phyloP scores from a whole-genome alignment of 2,888 invertebrate species.

The Aleiodes leptofemur region DNA sequence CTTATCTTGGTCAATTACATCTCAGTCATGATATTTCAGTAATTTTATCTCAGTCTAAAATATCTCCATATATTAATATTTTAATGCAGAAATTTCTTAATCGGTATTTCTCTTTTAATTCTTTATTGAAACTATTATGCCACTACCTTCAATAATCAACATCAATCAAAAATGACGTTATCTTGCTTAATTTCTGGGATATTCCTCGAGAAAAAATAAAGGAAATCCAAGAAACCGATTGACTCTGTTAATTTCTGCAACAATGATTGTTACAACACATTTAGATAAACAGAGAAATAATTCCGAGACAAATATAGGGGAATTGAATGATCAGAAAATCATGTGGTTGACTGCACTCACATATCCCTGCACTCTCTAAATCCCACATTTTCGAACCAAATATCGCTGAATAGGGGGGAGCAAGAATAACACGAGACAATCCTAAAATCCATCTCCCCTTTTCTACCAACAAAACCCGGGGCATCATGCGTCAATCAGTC shows the following conservation, averaged over 20 bases:
- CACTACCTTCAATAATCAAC: too few species aligned
- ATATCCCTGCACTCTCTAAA: constrained; percentile 54
- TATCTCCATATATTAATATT: too few species aligned
- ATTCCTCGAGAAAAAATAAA: neutral
- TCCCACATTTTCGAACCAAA: constrained; percentile 46
- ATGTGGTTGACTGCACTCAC: constrained; percentile 39
- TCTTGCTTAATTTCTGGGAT: too few species aligned
- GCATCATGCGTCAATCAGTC: constrained; percentile 67
- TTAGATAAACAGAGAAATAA: neutral
- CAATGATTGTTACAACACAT: neutral
- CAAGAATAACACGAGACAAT: constrained; percentile 32
- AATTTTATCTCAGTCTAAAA: too few species aligned
- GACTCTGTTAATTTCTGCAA: too few species aligned
- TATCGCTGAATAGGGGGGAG: constrained; percentile 36
- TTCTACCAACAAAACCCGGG: constrained; percentile 37
- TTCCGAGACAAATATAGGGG: constrained; percentile 20
- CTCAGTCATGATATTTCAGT: too few species aligned
- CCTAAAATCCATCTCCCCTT: constrained; percentile 21
- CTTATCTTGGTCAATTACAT: too few species aligned
- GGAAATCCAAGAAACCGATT: too few species aligned
- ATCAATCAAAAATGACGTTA: too few species aligned
- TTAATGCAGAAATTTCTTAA: too few species aligned
- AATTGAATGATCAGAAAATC: constrained; percentile 42
- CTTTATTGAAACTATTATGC: too few species aligned
- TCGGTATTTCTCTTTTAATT: too few species aligned